Percentiles rank a stretch among this genome's conserved stretches.
These are phyloP conservation scores for Craniophora ligustri DNA, from an alignment of 2,888 invertebrate genomes.

Conservation along the genomic window DNA sequence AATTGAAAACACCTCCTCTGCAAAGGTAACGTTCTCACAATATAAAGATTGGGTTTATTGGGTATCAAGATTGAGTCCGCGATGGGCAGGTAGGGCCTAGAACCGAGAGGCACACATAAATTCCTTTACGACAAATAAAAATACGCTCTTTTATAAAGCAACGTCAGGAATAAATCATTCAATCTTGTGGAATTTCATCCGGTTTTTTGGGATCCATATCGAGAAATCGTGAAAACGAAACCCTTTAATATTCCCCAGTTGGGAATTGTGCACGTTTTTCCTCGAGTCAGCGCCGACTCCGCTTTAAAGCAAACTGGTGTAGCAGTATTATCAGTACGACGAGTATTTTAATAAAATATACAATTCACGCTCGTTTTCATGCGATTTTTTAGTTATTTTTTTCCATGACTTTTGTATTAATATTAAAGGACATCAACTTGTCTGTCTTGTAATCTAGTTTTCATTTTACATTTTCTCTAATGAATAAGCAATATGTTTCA, in stretches of 20 bases:
- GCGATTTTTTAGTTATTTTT: neutral
- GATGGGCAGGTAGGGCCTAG: conserved; percentile 67
- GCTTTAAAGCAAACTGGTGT: conserved; percentile 20
- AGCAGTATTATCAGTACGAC: conserved; percentile 7
- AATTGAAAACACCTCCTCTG: conserved; percentile 79
- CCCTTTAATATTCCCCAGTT: conserved; percentile 41
- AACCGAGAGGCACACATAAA: conserved; percentile 74
- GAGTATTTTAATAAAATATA: conserved; percentile 33
- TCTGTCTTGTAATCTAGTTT: neutral
- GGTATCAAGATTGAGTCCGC: conserved; percentile 69
- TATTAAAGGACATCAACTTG: conserved; percentile 10
- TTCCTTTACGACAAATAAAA: conserved; percentile 85
- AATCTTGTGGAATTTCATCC: conserved; percentile 70
- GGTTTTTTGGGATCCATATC: conserved; percentile 47
- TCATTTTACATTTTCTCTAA: too few species aligned
- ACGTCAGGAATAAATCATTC: conserved; percentile 80
- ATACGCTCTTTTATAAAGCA: conserved; percentile 69
- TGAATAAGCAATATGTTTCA: too few species aligned
- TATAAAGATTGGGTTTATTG: conserved; percentile 82
- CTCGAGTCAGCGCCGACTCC: conserved; percentile 8
- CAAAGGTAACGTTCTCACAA: conserved; percentile 76
- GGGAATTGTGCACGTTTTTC: conserved; percentile 31
- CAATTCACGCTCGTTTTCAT: conserved; percentile 2
- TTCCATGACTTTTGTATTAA: neutral
- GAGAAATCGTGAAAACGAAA: conserved; percentile 37